These are phyloP conservation scores for Aphelenchoides besseyi DNA, from an alignment of 1,140 invertebrate species.

Conservation along the genomic window DNA sequence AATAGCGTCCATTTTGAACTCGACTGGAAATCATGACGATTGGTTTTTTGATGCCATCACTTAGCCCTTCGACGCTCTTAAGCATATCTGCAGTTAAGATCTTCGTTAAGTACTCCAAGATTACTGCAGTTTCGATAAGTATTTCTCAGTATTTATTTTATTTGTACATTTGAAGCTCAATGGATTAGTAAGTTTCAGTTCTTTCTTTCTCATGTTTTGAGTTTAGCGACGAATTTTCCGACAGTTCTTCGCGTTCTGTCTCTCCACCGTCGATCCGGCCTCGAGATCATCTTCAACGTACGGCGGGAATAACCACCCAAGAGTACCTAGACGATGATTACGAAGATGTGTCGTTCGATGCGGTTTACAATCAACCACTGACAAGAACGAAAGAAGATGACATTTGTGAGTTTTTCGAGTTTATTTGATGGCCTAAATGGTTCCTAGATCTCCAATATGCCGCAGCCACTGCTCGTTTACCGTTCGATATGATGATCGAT, in stretches of 20 bases:
- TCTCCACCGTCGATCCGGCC: not conserved
- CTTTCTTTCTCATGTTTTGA: not conserved
- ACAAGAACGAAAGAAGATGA: conserved; percentile 17
- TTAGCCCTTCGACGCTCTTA: too few relatives aligned
- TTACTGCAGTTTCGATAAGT: too few relatives aligned
- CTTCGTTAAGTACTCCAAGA: too few relatives aligned
- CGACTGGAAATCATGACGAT: too few relatives aligned
- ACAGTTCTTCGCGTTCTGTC: not conserved
- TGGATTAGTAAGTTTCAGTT: not conserved
- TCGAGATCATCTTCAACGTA: not conserved
- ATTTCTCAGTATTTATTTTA: too few relatives aligned
- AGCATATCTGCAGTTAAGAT: too few relatives aligned
- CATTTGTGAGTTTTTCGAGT: conserved; percentile 6
- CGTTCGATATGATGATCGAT: conserved; percentile 40
- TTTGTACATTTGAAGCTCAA: too few relatives aligned
- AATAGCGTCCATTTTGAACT: too few relatives aligned
- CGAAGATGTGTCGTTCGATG: conserved; percentile 8
- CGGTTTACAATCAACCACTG: not conserved
- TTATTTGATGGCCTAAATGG: not conserved
- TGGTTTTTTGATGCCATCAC: too few relatives aligned
- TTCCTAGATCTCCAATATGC: conserved; percentile 39
- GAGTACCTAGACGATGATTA: conserved; percentile 1
- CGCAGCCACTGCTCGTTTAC: conserved; percentile 46
- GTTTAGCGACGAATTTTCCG: not conserved
- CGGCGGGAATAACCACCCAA: not conserved